phyloP scores from a whole-genome alignment of 2,797 vertebrate genomes.

The Microchirus variegatus region DNA sequence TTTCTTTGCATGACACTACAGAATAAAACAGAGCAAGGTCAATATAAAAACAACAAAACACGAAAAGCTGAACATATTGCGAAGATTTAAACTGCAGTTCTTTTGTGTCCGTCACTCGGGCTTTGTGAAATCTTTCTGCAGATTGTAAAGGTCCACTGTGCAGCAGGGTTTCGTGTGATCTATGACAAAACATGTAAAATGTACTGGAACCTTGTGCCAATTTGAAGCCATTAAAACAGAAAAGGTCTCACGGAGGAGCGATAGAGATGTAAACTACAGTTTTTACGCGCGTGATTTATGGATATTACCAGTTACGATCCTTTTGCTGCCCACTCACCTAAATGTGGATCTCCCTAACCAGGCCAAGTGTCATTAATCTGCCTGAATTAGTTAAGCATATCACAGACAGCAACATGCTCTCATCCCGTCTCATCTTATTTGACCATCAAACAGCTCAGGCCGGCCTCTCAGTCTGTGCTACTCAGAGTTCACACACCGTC shows the following conservation, averaged over 20 bases:
- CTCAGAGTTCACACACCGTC: neutral
- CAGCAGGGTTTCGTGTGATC: too few relatives aligned
- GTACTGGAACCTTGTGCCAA: too few relatives aligned
- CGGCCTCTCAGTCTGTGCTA: slow-evolving; percentile 1
- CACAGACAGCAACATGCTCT: slow-evolving; percentile 22
- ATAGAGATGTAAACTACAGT: neutral
- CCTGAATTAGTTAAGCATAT: slow-evolving; percentile 29
- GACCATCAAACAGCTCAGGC: slow-evolving; percentile 11
- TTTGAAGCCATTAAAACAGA: too few relatives aligned
- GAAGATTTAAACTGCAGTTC: too few relatives aligned
- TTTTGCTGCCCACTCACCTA: slow-evolving; percentile 6
- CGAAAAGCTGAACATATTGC: too few relatives aligned
- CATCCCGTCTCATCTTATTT: slow-evolving; percentile 28
- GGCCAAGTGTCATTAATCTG: slow-evolving; percentile 18
- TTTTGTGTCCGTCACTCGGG: too few relatives aligned
- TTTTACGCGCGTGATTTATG: neutral
- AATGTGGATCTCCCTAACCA: slow-evolving; percentile 30
- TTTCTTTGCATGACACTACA: too few relatives aligned
- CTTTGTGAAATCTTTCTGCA: too few relatives aligned
- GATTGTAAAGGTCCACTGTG: too few relatives aligned
- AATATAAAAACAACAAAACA: too few relatives aligned
- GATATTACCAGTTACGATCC: neutral
- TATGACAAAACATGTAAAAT: too few relatives aligned
- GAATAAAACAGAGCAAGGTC: too few relatives aligned
- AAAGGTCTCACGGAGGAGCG: neutral